Conservation (phyloP, 2,888 invertebrate species). For the Pterostichus madidus region DNA sequence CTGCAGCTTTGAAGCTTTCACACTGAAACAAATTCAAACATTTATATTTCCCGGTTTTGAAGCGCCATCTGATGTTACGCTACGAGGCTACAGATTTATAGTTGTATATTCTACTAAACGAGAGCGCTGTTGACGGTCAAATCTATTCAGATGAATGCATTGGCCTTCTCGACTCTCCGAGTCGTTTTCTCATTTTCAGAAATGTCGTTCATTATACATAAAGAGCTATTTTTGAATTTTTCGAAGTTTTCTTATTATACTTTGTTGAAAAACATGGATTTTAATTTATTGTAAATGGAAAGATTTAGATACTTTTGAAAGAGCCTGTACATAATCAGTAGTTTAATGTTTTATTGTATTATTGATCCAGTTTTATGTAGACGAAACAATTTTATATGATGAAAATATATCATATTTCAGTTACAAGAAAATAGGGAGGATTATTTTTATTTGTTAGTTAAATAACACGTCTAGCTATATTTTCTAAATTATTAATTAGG, state of each 20-base stretch:
- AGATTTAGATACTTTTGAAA: too few relatives aligned
- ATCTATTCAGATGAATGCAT: conserved; percentile 3
- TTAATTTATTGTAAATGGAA: too few relatives aligned
- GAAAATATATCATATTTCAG: neutral
- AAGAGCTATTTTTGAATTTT: too few relatives aligned
- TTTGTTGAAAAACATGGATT: too few relatives aligned
- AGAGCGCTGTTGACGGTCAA: conserved; percentile 40
- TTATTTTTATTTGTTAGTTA: too few relatives aligned
- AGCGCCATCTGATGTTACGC: conserved; percentile 12
- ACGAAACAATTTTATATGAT: neutral
- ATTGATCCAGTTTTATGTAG: neutral
- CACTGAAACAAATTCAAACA: conserved; percentile 57
- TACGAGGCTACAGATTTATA: conserved; percentile 10
- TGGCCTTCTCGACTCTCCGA: neutral
- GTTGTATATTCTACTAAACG: conserved; percentile 17
- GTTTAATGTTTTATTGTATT: neutral
- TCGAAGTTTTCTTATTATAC: too few relatives aligned
- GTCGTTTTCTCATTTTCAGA: too few relatives aligned
- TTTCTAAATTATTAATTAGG: too few relatives aligned
- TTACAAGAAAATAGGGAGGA: too few relatives aligned
- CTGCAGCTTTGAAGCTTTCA: conserved; percentile 77
- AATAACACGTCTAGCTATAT: too few relatives aligned
- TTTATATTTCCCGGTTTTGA: conserved; percentile 26
- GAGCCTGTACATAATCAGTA: too few relatives aligned
- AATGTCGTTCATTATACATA: too few relatives aligned